These are phyloP conservation scores for Bombus superbus DNA, from an alignment of 1,140 invertebrate genomes.

Conservation along the genomic window DNA sequence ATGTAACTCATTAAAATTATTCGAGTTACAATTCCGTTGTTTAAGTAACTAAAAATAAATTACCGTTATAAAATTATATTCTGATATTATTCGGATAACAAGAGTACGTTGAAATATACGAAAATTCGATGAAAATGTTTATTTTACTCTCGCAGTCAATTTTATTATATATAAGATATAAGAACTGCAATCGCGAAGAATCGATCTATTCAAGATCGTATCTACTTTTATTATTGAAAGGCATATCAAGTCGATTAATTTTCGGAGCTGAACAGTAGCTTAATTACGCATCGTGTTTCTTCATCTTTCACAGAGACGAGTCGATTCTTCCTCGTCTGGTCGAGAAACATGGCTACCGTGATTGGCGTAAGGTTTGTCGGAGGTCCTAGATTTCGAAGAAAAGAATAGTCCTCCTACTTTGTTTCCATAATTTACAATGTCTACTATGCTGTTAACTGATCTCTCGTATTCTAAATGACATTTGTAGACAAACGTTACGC, in stretches of 20 bases:
- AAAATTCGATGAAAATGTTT: not conserved
- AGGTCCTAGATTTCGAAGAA: constrained; percentile 21
- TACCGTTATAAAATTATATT: too few species aligned
- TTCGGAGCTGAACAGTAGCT: too few species aligned
- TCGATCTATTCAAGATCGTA: too few species aligned
- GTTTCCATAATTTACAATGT: constrained; percentile 23
- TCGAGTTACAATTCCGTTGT: too few species aligned
- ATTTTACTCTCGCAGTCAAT: not conserved
- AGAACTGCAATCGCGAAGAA: too few species aligned
- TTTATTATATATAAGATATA: too few species aligned
- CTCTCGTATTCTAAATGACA: constrained; percentile 2
- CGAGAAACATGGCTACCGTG: constrained; percentile 1
- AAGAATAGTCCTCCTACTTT: constrained; percentile 5
- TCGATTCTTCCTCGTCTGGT: constrained; percentile 2
- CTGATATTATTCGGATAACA: too few species aligned
- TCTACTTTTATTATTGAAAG: too few species aligned
- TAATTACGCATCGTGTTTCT: not conserved
- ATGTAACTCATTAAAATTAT: too few species aligned
- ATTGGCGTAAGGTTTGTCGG: constrained; percentile 44
- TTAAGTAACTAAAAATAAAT: too few species aligned
- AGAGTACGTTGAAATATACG: too few species aligned
- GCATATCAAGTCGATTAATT: too few species aligned
- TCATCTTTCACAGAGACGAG: not conserved
- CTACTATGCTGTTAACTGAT: constrained; percentile 28
- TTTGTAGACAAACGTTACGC: constrained; percentile 51